A percentile compares a stretch with the other conserved stretches of the same genome.
These are phyloP conservation scores for Pluvialis apricaria DNA, from an alignment of 2,113 vertebrate species.

Conservation along the genomic window DNA sequence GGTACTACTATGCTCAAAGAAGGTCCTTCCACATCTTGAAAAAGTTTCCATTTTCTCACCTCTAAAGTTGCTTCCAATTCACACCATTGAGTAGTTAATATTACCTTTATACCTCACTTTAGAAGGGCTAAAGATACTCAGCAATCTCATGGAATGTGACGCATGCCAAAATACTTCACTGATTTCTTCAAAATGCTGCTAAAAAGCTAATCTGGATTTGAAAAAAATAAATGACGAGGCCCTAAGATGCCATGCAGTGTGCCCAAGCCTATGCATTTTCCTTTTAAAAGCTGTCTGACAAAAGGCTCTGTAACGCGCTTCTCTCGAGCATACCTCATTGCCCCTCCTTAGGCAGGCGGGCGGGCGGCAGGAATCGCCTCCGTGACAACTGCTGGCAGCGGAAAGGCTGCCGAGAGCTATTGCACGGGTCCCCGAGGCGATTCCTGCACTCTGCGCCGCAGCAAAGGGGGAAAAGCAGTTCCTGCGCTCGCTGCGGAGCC, in stretches of 20 bases:
- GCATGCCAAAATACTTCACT: neutral
- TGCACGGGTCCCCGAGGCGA: neutral
- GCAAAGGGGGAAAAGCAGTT: neutral
- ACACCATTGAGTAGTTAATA: neutral
- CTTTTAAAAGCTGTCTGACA: neutral
- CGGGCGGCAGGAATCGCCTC: neutral
- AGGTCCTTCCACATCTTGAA: neutral
- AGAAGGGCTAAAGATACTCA: neutral
- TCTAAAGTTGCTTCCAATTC: neutral
- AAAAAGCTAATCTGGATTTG: neutral
- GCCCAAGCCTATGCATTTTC: neutral
- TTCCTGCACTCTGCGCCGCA: accelerated
- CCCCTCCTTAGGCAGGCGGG: neutral
- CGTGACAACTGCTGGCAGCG: too few relatives aligned
- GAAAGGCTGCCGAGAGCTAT: neutral
- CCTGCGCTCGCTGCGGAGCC: accelerated
- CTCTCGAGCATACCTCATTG: too few relatives aligned
- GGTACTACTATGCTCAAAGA: neutral
- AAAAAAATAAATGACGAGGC: neutral
- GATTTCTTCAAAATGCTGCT: neutral
- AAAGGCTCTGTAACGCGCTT: neutral
- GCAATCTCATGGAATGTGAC: neutral
- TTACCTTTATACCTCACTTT: neutral
- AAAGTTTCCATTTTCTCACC: neutral
- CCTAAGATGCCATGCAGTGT: neutral